These are phyloP conservation scores for Siniperca knerii DNA, from an alignment of 2,113 vertebrate genomes.

Conservation along the genomic window DNA sequence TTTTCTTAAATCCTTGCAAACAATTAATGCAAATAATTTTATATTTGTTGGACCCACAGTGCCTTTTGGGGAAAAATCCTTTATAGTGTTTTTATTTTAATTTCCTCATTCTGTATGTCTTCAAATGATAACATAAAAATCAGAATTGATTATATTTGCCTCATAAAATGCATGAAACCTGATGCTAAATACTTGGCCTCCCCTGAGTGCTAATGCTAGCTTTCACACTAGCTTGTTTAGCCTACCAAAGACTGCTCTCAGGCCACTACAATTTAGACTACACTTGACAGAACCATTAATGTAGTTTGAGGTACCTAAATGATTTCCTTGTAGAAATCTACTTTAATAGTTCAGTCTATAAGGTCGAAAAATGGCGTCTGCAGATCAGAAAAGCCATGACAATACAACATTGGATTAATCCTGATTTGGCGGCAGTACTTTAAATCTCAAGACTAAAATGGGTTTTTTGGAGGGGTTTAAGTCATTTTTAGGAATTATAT, in stretches of 20 bases:
- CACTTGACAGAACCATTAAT: neutral
- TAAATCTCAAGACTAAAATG: conserved; percentile 31
- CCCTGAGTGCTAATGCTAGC: conserved; percentile 49
- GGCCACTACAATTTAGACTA: conserved; percentile 59
- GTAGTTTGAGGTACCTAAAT: neutral
- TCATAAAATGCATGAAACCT: conserved; percentile 42
- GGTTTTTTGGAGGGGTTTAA: neutral
- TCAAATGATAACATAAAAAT: conserved; percentile 55
- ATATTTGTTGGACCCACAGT: conserved; percentile 86
- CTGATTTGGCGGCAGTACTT: neutral
- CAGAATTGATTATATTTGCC: conserved; percentile 75
- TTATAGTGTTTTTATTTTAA: conserved; percentile 45
- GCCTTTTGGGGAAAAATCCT: conserved; percentile 87
- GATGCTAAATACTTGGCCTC: conserved; percentile 62
- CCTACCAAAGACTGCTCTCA: conserved; percentile 93
- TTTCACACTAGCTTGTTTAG: conserved; percentile 71
- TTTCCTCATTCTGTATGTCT: conserved; percentile 62
- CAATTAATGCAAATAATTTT: conserved; percentile 63
- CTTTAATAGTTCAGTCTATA: neutral
- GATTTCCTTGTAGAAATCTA: neutral
- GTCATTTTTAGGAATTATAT: neutral
- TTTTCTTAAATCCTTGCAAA: conserved; percentile 46
- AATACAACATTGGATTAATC: neutral
- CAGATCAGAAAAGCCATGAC: neutral
- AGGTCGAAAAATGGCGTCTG: neutral